Evolutionary conservation across 2,888 invertebrate species (phyloP), one percentile per base, ranked within the genome.

Genomic region (Pasiphila rectangulata): DNA sequence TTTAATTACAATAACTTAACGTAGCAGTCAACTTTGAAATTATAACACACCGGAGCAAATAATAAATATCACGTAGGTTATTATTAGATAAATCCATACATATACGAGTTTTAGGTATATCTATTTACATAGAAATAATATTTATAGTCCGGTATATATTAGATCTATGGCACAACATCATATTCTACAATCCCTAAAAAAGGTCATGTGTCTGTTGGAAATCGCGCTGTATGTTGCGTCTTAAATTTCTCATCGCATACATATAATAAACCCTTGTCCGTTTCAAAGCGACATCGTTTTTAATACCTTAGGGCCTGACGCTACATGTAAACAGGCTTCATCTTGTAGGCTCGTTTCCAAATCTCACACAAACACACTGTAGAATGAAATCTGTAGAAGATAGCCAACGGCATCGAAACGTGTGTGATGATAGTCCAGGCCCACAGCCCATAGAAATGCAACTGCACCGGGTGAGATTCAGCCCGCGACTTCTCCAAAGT

Each of bases 361-460:
- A 98, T 96, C 83, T 98, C 98, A 78, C 97, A 97, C 47, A 98
- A 90, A 73, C 98, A 98, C 1, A 98, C 97, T 0, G 98, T 97
- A 29, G 97, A 97, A 75, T 98, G 98, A 82, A 98, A 98, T 50
- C 97, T 91, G 83, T 97, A 98, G 84, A 98, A 98, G 53, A 98
- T 97, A 1, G 97, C 96, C 64, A 94, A 67, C 0, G 98, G 98
- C 94, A 97, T 96, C 1, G 96, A 96, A 1, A 98, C 96, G 71
- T 98, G 97, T 0, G 96, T 97, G 51, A 98, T 97, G 51, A 98
- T 96, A 7, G 97, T 96, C 97, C 97, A 98, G 20, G 96, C 96
- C 96, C 96, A 97, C 24, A 96, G 87, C 0, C 97, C 97, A 67
- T 96, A 97, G 83, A 98, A 97, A 69, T 96, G 94, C 57, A 97